Conservation (phyloP, 2,113 vertebrate genomes). For the Atrichornis clamosus region DNA sequence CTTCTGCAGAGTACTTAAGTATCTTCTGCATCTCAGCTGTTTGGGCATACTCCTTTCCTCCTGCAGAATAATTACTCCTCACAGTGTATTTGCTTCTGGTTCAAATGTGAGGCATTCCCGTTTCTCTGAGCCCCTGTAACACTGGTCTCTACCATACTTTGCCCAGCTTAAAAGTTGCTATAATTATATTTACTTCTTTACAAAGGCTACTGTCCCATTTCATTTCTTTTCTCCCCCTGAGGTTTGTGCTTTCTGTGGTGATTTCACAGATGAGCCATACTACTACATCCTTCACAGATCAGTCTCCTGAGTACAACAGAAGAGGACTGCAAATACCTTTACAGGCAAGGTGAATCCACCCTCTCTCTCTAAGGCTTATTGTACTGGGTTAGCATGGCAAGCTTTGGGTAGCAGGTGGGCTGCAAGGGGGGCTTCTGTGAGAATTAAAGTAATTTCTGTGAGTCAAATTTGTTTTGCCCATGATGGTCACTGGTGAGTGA, state of each 20-base stretch:
- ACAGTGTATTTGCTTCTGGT: neutral
- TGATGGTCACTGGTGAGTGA: neutral
- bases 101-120: neutral
- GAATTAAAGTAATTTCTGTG: neutral
- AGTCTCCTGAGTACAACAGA: neutral
- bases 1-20: neutral
- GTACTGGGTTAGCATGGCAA: neutral
- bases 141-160: neutral
- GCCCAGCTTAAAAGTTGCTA: neutral
- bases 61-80: neutral
- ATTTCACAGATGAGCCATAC: neutral
- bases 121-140: neutral
- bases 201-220: neutral
- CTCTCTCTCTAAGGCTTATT: neutral
- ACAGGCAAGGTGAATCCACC: neutral
- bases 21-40: neutral
- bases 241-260: neutral
- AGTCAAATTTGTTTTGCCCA: rapidly evolving
- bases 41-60: neutral
- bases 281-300: neutral
- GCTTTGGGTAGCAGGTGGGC: neutral
- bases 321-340: neutral
- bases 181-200: neutral
- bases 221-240: neutral
- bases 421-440: neutral